Conservation (phyloP, 2,113 vertebrate genomes). For the Nerophis ophidion region DNA sequence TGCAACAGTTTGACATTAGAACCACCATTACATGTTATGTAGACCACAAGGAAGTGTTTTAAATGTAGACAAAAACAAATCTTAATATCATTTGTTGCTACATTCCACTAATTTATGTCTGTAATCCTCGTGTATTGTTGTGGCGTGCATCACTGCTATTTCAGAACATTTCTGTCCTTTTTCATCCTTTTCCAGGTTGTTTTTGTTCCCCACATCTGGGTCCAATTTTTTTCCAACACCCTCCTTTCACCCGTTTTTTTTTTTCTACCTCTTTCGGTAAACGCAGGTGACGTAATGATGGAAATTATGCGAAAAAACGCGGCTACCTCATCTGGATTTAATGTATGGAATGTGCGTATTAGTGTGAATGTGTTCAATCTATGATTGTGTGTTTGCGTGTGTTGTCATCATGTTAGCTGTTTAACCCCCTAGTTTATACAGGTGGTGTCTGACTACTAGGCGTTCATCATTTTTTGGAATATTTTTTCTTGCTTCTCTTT, state of each 20-base stretch:
- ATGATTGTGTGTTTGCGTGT: constrained; percentile 2
- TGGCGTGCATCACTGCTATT: too few species aligned
- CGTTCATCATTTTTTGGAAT: constrained; percentile 52
- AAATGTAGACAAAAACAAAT: too few species aligned
- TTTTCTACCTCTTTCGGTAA: constrained; percentile 9
- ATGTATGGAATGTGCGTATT: constrained; percentile 20
- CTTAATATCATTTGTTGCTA: too few species aligned
- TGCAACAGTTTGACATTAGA: too few species aligned
- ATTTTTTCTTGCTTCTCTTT: constrained; percentile 31
- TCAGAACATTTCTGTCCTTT: too few species aligned
- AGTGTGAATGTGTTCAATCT: constrained; percentile 10
- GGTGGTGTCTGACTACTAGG: constrained; percentile 24
- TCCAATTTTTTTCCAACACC: neutral
- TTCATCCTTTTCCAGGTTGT: constrained; percentile 1
- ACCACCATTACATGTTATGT: too few species aligned
- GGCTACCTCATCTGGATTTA: constrained; percentile 44
- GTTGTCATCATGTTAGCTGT: constrained; percentile 5
- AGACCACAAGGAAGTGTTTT: too few species aligned
- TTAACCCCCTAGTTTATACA: constrained; percentile 25
- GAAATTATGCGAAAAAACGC: constrained; percentile 22
- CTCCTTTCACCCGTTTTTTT: constrained; percentile 1
- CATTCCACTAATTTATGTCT: too few species aligned
- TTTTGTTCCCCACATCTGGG: neutral
- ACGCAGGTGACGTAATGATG: constrained; percentile 37
- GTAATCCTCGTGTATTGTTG: too few species aligned